Percentiles rank a stretch among this genome's conserved stretches.
These are phyloP conservation scores for Prietella phreatophila DNA, from an alignment of 2,113 vertebrate species.

Conservation along the genomic window DNA sequence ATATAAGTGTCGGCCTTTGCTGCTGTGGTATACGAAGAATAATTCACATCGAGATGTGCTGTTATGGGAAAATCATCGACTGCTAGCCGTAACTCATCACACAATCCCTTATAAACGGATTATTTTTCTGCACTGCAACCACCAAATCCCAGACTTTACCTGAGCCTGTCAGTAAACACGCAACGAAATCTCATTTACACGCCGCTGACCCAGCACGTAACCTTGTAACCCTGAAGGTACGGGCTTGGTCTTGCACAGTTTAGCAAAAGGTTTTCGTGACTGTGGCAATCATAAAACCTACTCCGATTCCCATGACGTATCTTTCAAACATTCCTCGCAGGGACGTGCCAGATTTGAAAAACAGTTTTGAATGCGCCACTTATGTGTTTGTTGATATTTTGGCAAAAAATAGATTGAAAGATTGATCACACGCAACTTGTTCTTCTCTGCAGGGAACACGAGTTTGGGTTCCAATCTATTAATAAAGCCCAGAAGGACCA, in stretches of 20 bases:
- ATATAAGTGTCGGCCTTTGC: too few species aligned
- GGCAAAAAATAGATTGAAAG: not conserved
- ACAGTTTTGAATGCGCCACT: not conserved
- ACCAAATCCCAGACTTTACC: not conserved
- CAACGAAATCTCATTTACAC: not conserved
- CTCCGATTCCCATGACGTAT: not conserved
- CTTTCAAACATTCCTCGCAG: not conserved
- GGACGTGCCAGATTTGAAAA: constrained; percentile 6
- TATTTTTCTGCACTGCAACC: not conserved
- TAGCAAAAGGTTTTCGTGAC: not conserved
- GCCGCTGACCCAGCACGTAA: not conserved
- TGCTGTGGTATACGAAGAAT: not conserved
- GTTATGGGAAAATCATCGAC: too few species aligned
- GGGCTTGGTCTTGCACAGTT: not conserved
- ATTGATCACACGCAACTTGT: not conserved
- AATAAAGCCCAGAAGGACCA: not conserved
- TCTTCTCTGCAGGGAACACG: not conserved
- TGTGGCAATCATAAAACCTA: not conserved
- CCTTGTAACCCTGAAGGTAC: not conserved
- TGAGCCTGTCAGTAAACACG: not conserved
- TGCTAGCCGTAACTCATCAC: too few species aligned
- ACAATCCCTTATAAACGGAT: too few species aligned
- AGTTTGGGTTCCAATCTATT: not conserved
- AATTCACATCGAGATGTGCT: not conserved
- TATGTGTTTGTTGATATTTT: not conserved